Base-by-base conservation (phyloP, 1,140 invertebrate species). In the Lethrus apterus region DNA sequence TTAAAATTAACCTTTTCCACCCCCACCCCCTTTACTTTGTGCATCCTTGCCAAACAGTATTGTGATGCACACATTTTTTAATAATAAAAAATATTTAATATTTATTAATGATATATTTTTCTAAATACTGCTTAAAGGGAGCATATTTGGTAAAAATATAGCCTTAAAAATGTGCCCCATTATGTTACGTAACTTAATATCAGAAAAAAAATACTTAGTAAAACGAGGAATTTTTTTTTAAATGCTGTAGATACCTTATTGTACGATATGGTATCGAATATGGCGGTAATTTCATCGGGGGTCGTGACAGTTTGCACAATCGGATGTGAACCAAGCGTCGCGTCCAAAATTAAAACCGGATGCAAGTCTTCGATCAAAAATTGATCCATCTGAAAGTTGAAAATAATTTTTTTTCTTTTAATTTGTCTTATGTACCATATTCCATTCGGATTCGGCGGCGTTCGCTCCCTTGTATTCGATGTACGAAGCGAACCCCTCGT, bases 201-300 rank as follows among this genome's bases (percentile, higher is more conserved):
- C n/a, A n/a, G n/a, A n/a, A n/a, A n/a, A n/a, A n/a, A n/a, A n/a
- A n/a, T n/a, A n/a, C n/a, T n/a, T n/a, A n/a, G n/a, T n/a, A n/a
- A n/a, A n/a, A n/a, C n/a, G n/a, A n/a, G n/a, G n/a, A n/a, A n/a
- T n/a, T n/a, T n/a, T 15, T 34, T 34, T 14, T 34, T 8, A 14
- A 17, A 5, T 15, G 11, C 4, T 13, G 4, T 45, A 47, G 32
- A 52, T 70, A 89, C 89, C 76, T 98, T 97, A 41, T 80, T 81
- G 61, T 97, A 97, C 1, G 91, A 91, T 54, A 97, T 96, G 0
- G 73, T 67, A 69, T 97, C 93, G 66, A 97, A 97, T 44, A 94
- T 84, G 46, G 89, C 84, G 0, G 85, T 91, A 29, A 96, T 95
- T 70, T 97, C 80, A 62, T 90, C 83, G 0, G 92, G 88, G 59